A percentile compares a stretch with the other conserved stretches of the same genome.
These are phyloP conservation scores for Merluccius polli DNA, from an alignment of 2,797 vertebrate species.

Conservation along the genomic window DNA sequence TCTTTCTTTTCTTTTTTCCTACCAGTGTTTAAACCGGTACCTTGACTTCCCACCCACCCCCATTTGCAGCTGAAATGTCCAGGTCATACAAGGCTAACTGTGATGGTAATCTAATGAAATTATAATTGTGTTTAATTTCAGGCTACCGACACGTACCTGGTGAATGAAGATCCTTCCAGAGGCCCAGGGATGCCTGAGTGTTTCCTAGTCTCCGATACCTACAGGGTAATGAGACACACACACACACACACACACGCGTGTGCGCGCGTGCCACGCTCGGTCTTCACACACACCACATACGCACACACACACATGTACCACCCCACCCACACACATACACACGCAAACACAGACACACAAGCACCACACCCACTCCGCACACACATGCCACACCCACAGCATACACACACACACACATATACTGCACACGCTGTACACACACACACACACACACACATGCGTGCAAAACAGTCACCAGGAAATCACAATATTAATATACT, in stretches of 20 bases:
- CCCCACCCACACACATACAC: conserved; percentile 24
- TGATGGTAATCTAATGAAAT: background rate
- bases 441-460: conserved; percentile 4
- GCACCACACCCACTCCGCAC: background rate
- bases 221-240: conserved; percentile 69
- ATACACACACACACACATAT: background rate
- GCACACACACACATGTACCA: conserved; percentile 25
- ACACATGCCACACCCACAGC: background rate
- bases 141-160: conserved; percentile 81
- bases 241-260: conserved; percentile 30
- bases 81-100: too few relatives aligned
- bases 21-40: background rate
- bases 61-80: too few relatives aligned
- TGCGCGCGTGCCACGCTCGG: too few relatives aligned
- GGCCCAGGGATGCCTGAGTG: conserved; percentile 78
- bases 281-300: conserved; percentile 4
- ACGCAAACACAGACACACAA: background rate
- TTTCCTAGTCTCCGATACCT: conserved; percentile 80
- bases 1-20: background rate
- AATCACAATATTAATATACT: background rate
- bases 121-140: conserved; percentile 47
- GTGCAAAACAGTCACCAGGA: background rate
- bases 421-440: too few relatives aligned
- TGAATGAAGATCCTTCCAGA: conserved; percentile 77
- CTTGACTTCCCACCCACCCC: too few relatives aligned